Percentiles rank a stretch among this genome's conserved stretches.
These are phyloP conservation scores for Leucophenga maculata DNA, from an alignment of 2,888 invertebrate genomes.

Conservation along the genomic window DNA sequence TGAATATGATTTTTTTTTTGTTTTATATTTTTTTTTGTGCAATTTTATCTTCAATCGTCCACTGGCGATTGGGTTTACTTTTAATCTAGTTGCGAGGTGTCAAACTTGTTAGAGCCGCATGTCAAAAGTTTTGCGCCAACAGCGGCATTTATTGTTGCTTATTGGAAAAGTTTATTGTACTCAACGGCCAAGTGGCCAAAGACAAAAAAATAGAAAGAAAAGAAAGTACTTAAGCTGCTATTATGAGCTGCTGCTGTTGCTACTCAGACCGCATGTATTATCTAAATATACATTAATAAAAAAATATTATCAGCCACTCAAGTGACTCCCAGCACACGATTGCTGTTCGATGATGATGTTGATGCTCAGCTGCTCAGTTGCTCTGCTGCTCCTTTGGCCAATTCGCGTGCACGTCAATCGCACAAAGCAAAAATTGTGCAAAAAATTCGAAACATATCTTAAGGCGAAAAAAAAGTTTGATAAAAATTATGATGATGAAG, in stretches of 20 bases:
- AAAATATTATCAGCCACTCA: constrained; percentile 38
- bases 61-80: constrained; percentile 12
- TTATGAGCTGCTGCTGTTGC: constrained; percentile 1
- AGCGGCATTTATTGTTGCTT: constrained; percentile 26
- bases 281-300: constrained; percentile 59
- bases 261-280: constrained; percentile 42
- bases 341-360: constrained; percentile 26
- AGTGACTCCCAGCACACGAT: constrained; percentile 19
- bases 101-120: constrained; percentile 48
- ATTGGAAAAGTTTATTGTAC: constrained; percentile 58
- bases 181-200: background rate
- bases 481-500: constrained; percentile 51
- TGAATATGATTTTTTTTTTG: background rate
- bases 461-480: constrained; percentile 35
- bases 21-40: background rate
- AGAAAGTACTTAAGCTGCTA: constrained; percentile 21
- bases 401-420: constrained; percentile 40
- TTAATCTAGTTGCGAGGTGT: constrained; percentile 37
- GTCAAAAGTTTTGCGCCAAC: constrained; percentile 40
- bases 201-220: background rate
- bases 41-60: background rate
- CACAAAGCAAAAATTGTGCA: background rate
- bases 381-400: constrained; percentile 36
- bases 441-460: background rate
- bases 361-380: too few relatives aligned